Percentiles rank a stretch among this genome's conserved stretches.
phyloP scores from a whole-genome alignment of 1,140 invertebrate species.

The Drosophila lini region DNA sequence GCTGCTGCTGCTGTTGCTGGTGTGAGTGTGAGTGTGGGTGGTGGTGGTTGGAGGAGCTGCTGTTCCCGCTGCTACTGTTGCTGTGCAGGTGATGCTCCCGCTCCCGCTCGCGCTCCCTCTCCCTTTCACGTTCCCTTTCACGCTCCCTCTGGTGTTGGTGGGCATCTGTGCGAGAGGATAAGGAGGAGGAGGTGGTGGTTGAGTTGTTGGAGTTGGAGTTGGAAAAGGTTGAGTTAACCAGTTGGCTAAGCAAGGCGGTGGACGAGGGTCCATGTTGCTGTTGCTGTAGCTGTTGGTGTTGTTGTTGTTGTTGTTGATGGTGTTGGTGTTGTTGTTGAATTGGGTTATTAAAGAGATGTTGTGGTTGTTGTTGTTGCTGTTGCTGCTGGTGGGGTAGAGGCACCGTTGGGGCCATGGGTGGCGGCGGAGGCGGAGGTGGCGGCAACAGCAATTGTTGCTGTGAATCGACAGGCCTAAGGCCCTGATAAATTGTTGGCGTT shows the following conservation, averaged over 20 bases:
- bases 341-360: conserved; percentile 85
- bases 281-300: conserved; percentile 72
- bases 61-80: conserved; percentile 52
- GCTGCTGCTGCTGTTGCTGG: conserved; percentile 44
- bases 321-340: conserved; percentile 86
- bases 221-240: conserved; percentile 84
- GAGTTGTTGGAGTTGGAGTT: conserved; percentile 59
- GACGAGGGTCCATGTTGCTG: conserved; percentile 81
- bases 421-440: conserved; percentile 27
- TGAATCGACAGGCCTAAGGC: conserved; percentile 47
- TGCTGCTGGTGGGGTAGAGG: conserved; percentile 64
- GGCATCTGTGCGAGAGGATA: conserved; percentile 66
- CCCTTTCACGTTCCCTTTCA: conserved; percentile 15
- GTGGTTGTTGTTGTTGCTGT: conserved; percentile 84
- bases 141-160: conserved; percentile 47
- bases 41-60: conserved; percentile 31
- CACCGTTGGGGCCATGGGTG: neutral
- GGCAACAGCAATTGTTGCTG: conserved; percentile 68
- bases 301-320: conserved; percentile 86
- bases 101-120: conserved; percentile 43
- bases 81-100: conserved; percentile 45
- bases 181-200: conserved; percentile 57
- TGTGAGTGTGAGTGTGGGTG: conserved; percentile 30
- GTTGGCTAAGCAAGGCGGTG: conserved; percentile 81
- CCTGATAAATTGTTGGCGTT: conserved; percentile 78